These are phyloP conservation scores for Sebastes steindachneri DNA, from an alignment of 2,797 vertebrate genomes.

Conservation along the genomic window DNA sequence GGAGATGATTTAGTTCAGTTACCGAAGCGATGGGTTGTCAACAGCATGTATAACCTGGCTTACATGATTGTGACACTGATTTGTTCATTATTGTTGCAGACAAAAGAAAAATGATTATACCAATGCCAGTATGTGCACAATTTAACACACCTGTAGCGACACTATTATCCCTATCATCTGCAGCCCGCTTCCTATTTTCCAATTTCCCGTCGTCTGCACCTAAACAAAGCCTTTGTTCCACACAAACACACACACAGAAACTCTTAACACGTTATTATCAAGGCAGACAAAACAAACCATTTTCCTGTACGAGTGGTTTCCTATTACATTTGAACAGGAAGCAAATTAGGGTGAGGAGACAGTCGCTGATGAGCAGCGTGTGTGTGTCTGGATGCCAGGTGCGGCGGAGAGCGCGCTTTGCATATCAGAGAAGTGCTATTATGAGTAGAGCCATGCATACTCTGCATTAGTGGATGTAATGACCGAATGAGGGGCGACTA, in stretches of 20 bases:
- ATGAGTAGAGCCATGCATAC: slow-evolving; percentile 69
- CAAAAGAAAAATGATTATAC: slow-evolving; percentile 39
- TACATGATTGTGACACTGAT: slow-evolving; percentile 21
- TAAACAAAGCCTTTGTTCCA: slow-evolving; percentile 61
- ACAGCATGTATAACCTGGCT: slow-evolving; percentile 9
- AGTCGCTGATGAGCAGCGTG: slow-evolving; percentile 70
- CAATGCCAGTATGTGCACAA: slow-evolving; percentile 33
- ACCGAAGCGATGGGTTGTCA: slow-evolving; percentile 23
- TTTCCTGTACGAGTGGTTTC: slow-evolving; percentile 74
- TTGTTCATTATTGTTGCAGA: slow-evolving; percentile 37
- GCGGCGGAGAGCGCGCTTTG: slow-evolving; percentile 76
- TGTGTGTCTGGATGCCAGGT: slow-evolving; percentile 78
- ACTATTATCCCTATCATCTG: slow-evolving; percentile 49
- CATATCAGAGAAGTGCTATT: slow-evolving; percentile 84
- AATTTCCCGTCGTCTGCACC: slow-evolving; percentile 37
- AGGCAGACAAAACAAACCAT: slow-evolving; percentile 78
- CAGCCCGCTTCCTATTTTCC: slow-evolving; percentile 46
- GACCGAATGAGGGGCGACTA: slow-evolving; percentile 74
- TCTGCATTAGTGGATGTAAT: slow-evolving; percentile 76
- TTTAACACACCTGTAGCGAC: slow-evolving; percentile 70
- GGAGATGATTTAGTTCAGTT: slow-evolving; percentile 41
- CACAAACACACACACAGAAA: slow-evolving; percentile 47
- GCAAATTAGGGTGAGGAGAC: slow-evolving; percentile 70
- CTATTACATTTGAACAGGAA: slow-evolving; percentile 78
- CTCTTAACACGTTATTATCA: slow-evolving; percentile 68